A percentile compares a stretch with the other conserved stretches of the same genome.
Evolutionary conservation across 2,113 vertebrate genomes (phyloP).

Genomic region (Siniperca chuatsi): DNA sequence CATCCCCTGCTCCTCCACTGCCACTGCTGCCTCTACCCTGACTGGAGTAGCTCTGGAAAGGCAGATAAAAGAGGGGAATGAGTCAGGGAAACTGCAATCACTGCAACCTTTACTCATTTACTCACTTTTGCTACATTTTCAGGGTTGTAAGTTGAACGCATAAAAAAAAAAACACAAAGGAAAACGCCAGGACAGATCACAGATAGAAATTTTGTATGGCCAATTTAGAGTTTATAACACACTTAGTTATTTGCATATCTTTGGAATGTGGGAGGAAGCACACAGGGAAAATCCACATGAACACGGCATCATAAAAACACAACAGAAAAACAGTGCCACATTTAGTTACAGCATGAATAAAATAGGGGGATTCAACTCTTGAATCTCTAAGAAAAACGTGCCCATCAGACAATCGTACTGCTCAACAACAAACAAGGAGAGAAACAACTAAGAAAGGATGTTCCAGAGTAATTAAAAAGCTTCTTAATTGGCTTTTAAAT

Average conservation of each 20-base stretch:
- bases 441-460: conserved; percentile 40
- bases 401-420: background rate
- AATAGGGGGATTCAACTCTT: background rate
- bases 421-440: conserved; percentile 9
- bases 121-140: background rate
- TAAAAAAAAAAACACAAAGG: background rate
- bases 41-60: conserved; percentile 89
- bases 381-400: background rate
- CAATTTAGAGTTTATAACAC: conserved; percentile 11
- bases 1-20: conserved; percentile 72
- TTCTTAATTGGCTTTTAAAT: conserved; percentile 63
- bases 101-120: background rate
- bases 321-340: conserved; percentile 1
- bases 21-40: conserved; percentile 83
- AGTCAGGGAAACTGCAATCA: background rate
- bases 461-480: conserved; percentile 65
- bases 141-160: background rate
- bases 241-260: conserved; percentile 25
- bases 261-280: conserved; percentile 13
- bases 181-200: background rate
- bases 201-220: background rate
- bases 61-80: conserved; percentile 25
- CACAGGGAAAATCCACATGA: background rate
- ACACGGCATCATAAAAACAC: background rate
- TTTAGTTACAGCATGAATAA: conserved; percentile 29